These are phyloP conservation scores for Neomicropteryx cornuta DNA, from an alignment of 1,140 invertebrate species.

Conservation along the genomic window DNA sequence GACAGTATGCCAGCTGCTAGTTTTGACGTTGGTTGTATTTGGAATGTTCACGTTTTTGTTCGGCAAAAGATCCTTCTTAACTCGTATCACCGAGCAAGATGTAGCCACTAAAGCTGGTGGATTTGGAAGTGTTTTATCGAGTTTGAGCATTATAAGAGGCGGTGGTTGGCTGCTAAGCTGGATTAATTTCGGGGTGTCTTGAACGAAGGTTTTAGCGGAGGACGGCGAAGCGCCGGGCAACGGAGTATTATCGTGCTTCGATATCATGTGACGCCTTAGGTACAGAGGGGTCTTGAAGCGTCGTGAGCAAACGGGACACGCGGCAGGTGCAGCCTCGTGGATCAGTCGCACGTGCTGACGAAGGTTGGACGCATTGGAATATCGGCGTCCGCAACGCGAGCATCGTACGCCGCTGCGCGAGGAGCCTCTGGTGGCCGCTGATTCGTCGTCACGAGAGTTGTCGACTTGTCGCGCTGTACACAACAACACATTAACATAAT, in stretches of 20 bases:
- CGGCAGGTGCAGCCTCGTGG: slow-evolving; percentile 65
- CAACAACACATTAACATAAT: too few species aligned
- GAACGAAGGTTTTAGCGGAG: slow-evolving; percentile 23
- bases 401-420: slow-evolving; percentile 35
- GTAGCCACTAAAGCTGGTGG: too few species aligned
- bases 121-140: too few species aligned
- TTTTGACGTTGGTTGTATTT: too few species aligned
- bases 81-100: too few species aligned
- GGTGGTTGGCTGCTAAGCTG: too few species aligned
- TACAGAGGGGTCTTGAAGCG: slow-evolving; percentile 70
- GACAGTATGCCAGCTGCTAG: too few species aligned
- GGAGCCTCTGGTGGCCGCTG: slow-evolving; percentile 11
- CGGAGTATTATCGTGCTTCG: slow-evolving; percentile 26
- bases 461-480: slow-evolving; percentile 7
- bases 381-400: slow-evolving; percentile 65
- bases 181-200: too few species aligned
- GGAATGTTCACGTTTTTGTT: too few species aligned
- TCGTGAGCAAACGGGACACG: slow-evolving; percentile 61
- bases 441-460: too few species aligned
- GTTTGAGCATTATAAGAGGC: too few species aligned
- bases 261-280: slow-evolving; percentile 53
- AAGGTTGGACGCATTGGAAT: slow-evolving; percentile 70
- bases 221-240: slow-evolving; percentile 21
- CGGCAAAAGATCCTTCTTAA: too few species aligned
- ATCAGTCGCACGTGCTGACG: slow-evolving; percentile 70